Base-by-base conservation (phyloP, 35 echinoderm and acorn worm genomes). In the Heliocidaris tuberculata region DNA sequence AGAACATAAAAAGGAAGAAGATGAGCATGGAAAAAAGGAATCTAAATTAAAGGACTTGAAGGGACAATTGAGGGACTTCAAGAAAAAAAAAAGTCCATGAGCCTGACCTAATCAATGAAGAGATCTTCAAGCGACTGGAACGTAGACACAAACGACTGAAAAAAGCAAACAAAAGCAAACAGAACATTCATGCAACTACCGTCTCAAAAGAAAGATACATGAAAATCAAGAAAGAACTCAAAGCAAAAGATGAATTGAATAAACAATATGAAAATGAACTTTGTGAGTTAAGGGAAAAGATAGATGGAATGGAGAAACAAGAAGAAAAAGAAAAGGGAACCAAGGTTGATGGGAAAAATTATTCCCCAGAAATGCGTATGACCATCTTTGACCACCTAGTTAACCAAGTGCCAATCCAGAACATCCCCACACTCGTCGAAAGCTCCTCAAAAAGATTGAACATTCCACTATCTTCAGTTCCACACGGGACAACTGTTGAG, bases 331-430 rank as follows among this genome's bases (percentile, higher is more conserved):
- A 42, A 42, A 42, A 42, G 35, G 35, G 35, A 42, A 42, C 35
- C 1, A 50, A 94, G 31, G 60, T 32, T 50, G 54, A 95, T 19
- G 95, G 95, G 47, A 95, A 71, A 48, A 60, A 9, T 12, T 95
- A 61, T 93, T 16, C 95, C 30, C 27, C 24, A 31, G 90, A 95
- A 10, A 48, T 95, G 31, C 88, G 88, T 47, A 92, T 92, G 90
- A 48, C 71, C 60, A 90, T 95, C 12, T 95, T 87, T 93, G 95
- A 95, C 61, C 87, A 52, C 12, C 12, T 95, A 24, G 60, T 95
- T 27, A 95, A 95, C 49, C 50, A 95, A 92, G 88, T 95, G 10
- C 95, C 95, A 93, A 93, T 88, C 6, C 65, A 30, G 49, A 95
- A 95, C 19, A 85, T 95, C 15, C 95, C 90, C 70, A 32, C 59